phyloP scores from a whole-genome alignment of 1,140 invertebrate species.

The Yoshiicerus persimilis region DNA sequence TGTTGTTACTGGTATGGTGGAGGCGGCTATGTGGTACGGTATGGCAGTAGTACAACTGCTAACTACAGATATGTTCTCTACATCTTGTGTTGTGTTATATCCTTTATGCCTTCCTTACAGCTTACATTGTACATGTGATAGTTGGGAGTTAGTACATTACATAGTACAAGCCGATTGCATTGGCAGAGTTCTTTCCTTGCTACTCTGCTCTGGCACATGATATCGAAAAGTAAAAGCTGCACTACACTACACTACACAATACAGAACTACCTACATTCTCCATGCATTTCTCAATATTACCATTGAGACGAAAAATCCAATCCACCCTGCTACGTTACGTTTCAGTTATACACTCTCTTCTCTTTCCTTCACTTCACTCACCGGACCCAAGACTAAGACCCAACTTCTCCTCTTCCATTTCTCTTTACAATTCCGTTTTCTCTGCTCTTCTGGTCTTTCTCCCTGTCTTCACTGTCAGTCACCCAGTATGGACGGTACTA shows the following conservation, averaged over 20 bases:
- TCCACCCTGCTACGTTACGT: neutral
- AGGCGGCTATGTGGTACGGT: neutral
- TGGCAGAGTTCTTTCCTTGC: neutral
- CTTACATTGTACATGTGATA: neutral
- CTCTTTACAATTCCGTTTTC: neutral
- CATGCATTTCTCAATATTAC: neutral
- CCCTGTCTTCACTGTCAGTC: neutral
- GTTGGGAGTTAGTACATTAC: neutral
- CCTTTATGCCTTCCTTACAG: neutral
- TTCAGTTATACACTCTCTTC: neutral
- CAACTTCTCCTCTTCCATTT: neutral
- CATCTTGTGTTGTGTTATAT: neutral
- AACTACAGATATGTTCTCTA: neutral
- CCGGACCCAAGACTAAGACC: no score
- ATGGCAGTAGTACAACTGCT: neutral
- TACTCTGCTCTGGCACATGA: neutral
- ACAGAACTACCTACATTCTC: neutral
- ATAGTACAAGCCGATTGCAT: neutral
- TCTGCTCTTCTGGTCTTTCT: neutral
- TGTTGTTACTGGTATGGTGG: conserved; percentile 2
- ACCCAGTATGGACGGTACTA: neutral
- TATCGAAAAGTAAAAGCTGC: neutral
- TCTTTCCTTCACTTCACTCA: neutral
- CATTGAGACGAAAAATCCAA: neutral
- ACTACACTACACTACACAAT: neutral